phyloP scores from a whole-genome alignment of 2,113 vertebrate species.

The Phylloscopus trochiloides region DNA sequence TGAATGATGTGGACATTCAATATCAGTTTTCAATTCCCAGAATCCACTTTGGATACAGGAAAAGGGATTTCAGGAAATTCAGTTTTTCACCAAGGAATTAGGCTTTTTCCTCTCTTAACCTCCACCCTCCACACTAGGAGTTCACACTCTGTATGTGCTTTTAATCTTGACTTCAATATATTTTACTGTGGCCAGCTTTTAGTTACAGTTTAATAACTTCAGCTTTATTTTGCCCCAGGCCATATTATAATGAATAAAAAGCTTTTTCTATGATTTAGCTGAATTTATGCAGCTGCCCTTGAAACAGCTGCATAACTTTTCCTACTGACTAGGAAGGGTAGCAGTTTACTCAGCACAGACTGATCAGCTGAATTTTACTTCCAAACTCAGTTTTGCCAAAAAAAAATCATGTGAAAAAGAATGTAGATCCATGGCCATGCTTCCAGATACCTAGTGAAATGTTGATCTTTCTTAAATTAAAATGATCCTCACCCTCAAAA shows the following conservation, averaged over 20 bases:
- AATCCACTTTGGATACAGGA: not conserved
- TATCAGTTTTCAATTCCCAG: not conserved
- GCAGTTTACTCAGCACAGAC: conserved; percentile 5
- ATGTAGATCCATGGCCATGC: not conserved
- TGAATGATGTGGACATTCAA: not conserved
- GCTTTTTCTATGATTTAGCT: conserved; percentile 52
- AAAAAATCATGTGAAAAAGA: not conserved
- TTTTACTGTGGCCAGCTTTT: conserved; percentile 59
- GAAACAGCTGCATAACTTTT: conserved; percentile 60
- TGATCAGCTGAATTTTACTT: not conserved
- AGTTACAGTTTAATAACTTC: conserved; percentile 62
- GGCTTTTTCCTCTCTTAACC: not conserved
- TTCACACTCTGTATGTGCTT: conserved; percentile 47
- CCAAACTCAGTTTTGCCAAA: not conserved
- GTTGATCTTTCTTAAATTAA: not conserved
- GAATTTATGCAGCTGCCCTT: conserved; percentile 68
- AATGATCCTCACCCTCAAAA: not conserved
- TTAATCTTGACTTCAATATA: conserved; percentile 47
- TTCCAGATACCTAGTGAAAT: not conserved
- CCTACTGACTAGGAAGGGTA: conserved; percentile 42
- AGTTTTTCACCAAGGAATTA: not conserved
- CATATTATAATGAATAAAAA: conserved; percentile 60
- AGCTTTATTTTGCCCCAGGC: conserved; percentile 44
- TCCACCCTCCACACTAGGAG: not conserved
- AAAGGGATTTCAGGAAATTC: not conserved